A percentile compares a stretch with the other conserved stretches of the same genome.
Evolutionary conservation across 2,113 vertebrate species (phyloP).

Genomic region (Tautogolabrus adspersus): DNA sequence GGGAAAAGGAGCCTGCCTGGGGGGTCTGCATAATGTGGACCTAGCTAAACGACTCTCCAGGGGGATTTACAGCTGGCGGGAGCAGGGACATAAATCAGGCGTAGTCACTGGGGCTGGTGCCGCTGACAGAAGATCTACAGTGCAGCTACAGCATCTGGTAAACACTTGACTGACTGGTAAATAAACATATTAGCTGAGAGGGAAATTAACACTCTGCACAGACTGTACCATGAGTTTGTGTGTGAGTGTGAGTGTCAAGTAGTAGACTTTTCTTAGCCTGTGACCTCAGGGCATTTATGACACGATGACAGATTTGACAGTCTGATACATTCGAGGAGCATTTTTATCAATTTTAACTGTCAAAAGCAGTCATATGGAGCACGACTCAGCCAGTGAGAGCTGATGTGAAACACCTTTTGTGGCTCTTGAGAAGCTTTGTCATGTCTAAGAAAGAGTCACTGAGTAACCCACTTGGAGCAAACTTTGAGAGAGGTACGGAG

Average conservation of each 20-base stretch:
- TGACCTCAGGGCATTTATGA: background rate
- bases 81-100: conserved; percentile 47
- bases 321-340: background rate
- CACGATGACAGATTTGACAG: background rate
- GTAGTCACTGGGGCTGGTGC: conserved; percentile 3
- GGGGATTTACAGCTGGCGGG: conserved; percentile 47
- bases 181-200: conserved; percentile 30
- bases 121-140: conserved; percentile 44
- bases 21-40: conserved; percentile 45
- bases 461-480: background rate
- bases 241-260: background rate
- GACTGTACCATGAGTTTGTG: background rate
- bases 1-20: conserved; percentile 8
- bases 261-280: background rate
- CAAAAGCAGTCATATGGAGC: background rate
- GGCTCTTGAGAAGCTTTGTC: background rate
- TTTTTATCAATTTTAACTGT: background rate
- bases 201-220: conserved; percentile 21
- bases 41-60: conserved; percentile 53
- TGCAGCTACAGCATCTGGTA: background rate
- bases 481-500: no score
- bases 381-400: background rate
- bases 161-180: conserved; percentile 32
- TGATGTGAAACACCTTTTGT: background rate
- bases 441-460: background rate